Evolutionary conservation across 1,140 invertebrate genomes (phyloP).

Genomic region (Babylonia areolata): DNA sequence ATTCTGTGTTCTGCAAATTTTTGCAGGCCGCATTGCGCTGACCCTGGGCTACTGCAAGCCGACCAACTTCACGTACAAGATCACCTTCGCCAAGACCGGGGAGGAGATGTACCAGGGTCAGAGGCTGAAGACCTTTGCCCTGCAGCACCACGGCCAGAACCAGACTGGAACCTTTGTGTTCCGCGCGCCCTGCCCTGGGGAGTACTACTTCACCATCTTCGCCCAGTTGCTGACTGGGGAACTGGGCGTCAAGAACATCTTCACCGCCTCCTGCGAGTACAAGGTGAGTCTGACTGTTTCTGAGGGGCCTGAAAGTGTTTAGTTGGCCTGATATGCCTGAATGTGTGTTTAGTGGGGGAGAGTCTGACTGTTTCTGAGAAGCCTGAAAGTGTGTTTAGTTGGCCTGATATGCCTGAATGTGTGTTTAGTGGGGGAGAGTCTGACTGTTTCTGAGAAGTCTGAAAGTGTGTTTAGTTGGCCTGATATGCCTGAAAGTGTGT

Average conservation of each 20-base stretch:
- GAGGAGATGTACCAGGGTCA: constrained; percentile 70
- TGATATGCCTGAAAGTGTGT: too few species aligned
- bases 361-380: too few species aligned
- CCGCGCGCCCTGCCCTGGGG: constrained; percentile 70
- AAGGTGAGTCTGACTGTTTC: too few species aligned
- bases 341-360: too few species aligned
- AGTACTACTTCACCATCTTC: constrained; percentile 76
- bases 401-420: too few species aligned
- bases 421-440: too few species aligned
- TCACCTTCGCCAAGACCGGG: constrained; percentile 68
- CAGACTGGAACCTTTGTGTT: constrained; percentile 71
- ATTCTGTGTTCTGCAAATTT: too few species aligned
- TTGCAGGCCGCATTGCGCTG: constrained; percentile 67
- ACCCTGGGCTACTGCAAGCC: constrained; percentile 74
- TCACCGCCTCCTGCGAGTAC: constrained; percentile 74
- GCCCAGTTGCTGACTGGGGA: constrained; percentile 71
- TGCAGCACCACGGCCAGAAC: constrained; percentile 73
- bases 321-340: too few species aligned
- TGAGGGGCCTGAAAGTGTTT: too few species aligned
- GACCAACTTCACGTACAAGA: constrained; percentile 75
- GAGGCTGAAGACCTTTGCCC: constrained; percentile 72
- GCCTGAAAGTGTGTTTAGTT: too few species aligned
- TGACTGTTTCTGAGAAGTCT: too few species aligned
- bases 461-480: too few species aligned
- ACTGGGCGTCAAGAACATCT: constrained; percentile 72